Evolutionary conservation across 2,888 invertebrate species (phyloP), one percentile per base, ranked within the genome.

Genomic region (Torymus aiolomorphi): DNA sequence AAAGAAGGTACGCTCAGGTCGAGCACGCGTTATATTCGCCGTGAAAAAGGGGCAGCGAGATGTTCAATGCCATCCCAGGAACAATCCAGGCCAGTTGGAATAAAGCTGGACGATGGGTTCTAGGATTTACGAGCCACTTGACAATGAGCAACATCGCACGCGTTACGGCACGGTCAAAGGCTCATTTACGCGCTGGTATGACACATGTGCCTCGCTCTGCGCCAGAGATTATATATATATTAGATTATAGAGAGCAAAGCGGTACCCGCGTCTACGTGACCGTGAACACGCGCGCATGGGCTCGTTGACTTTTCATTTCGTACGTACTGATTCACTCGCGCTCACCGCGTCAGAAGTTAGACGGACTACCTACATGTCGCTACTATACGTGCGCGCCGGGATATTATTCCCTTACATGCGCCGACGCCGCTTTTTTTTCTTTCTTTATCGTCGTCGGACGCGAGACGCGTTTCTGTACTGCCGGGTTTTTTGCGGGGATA

Each of bases 271-370:
- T 42, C 80, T 84, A 84, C 85, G 86, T 85, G 86, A 84, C 84
- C 76, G 49, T 78, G 82, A 70, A 77, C 83, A 83, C 85, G 42
- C 42, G 8, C 31, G 31, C 31, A 31, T 66, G 42, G 31, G 83
- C 85, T 82, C 85, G 78, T 86, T 84, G 86, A 83, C 83, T 86
- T 84, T 83, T 83, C 82, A 83, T 80, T 80, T 76, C 69, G 63
- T 56, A 57, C 59, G 63, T 14, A 65, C 57, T 63, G 70, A 69
- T 57, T 65, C 66, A 54, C 16, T 31, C n/a, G n/a, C 20, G 20
- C 20, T 20, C 20, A 20, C 20, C 20, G 20, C 49, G 11, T 63
- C 11, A 51, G 18, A 16, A 18, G 24, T 65, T 74, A 31, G 31
- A 42, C 11, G 56, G 4, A 16, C 42, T 67, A 56, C 67, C 42